Conservation (phyloP, 1,140 invertebrate genomes). For the Phymorhynchus buccinoides region DNA sequence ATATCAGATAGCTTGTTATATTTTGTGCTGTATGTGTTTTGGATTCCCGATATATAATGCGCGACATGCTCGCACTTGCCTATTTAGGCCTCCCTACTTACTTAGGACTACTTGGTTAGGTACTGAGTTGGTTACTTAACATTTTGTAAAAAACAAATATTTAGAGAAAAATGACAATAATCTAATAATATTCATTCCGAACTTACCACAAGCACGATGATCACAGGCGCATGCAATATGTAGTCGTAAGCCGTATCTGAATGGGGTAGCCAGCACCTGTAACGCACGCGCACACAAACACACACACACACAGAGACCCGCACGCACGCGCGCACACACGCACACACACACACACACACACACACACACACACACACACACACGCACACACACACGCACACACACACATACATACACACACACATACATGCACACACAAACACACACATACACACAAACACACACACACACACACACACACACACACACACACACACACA, state of each 20-base stretch:
- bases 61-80: too few relatives aligned
- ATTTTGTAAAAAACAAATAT: too few relatives aligned
- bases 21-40: too few relatives aligned
- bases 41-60: too few relatives aligned
- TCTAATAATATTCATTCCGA: too few relatives aligned
- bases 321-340: conserved; percentile 23
- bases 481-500: background rate
- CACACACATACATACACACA: background rate
- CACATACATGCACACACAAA: background rate
- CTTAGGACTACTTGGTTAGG: too few relatives aligned
- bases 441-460: background rate
- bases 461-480: background rate
- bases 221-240: background rate
- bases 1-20: too few relatives aligned
- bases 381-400: background rate
- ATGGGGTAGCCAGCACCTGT: background rate
- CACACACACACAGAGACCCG: conserved; percentile 26
- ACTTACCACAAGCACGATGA: conserved; percentile 24
- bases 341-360: background rate
- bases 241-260: background rate
- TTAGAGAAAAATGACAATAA: too few relatives aligned
- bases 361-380: background rate
- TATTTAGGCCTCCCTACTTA: too few relatives aligned
- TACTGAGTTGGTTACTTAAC: too few relatives aligned
- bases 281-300: conserved; percentile 7